phyloP scores from a whole-genome alignment of 2,888 invertebrate species.

The Stictocephala bisonia region DNA sequence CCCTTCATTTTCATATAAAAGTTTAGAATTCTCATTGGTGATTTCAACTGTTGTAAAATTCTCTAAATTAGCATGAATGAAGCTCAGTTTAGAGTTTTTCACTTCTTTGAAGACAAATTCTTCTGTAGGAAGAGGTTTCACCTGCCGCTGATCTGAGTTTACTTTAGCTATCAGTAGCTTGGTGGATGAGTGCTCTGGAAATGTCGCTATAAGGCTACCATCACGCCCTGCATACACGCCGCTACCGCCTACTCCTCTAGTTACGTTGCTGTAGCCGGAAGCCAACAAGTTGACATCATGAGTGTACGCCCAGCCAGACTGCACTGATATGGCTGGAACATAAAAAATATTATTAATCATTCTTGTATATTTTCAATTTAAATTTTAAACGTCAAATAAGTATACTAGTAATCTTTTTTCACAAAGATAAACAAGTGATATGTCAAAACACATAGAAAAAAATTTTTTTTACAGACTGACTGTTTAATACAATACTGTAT shows the following conservation, averaged over 20 bases:
- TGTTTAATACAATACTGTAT: background rate
- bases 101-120: conserved; percentile 3
- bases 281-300: conserved; percentile 67
- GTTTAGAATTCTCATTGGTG: background rate
- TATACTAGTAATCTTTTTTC: background rate
- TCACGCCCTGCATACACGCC: conserved; percentile 66
- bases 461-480: background rate
- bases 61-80: conserved; percentile 9
- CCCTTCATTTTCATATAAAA: conserved; percentile 55
- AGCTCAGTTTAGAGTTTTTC: background rate
- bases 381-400: background rate
- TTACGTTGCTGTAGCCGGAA: conserved; percentile 66
- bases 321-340: conserved; percentile 63
- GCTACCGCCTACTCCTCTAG: conserved; percentile 65
- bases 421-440: background rate
- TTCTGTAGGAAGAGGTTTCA: conserved; percentile 26
- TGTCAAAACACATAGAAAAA: background rate
- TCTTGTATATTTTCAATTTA: background rate
- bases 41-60: conserved; percentile 19
- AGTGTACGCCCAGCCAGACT: conserved; percentile 66
- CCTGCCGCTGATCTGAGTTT: conserved; percentile 45
- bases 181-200: conserved; percentile 50
- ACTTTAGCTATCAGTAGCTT: conserved; percentile 58
- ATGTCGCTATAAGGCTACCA: conserved; percentile 58
- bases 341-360: background rate